These are phyloP conservation scores for Hippocampus mohnikei DNA, from an alignment of 2,113 vertebrate genomes.

Conservation along the genomic window DNA sequence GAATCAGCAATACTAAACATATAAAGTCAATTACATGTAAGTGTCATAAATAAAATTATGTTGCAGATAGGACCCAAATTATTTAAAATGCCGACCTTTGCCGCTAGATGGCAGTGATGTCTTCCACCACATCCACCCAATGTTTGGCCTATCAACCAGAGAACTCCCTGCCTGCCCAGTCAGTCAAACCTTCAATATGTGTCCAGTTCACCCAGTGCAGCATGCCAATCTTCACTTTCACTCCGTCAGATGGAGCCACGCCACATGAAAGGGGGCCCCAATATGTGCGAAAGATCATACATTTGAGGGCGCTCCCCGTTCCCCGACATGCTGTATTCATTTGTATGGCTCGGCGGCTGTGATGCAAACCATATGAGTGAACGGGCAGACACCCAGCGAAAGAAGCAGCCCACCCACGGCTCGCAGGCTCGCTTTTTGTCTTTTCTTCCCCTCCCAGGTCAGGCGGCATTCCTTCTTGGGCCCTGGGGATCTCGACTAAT, in stretches of 20 bases:
- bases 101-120: conserved; percentile 57
- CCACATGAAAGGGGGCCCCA: conserved; percentile 41
- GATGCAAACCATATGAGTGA: conserved; percentile 73
- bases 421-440: conserved; percentile 26
- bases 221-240: conserved; percentile 21
- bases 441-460: conserved; percentile 50
- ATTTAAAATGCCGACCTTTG: background rate
- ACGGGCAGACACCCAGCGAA: conserved; percentile 50
- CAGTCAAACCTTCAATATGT: background rate
- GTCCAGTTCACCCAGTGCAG: conserved; percentile 15
- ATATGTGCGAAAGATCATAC: conserved; percentile 41
- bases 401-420: conserved; percentile 66
- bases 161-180: conserved; percentile 37
- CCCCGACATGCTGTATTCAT: conserved; percentile 54
- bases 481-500: conserved; percentile 56
- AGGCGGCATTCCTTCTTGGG: conserved; percentile 63
- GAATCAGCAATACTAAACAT: too few species aligned
- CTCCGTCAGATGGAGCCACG: conserved; percentile 2
- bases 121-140: background rate
- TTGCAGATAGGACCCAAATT: background rate
- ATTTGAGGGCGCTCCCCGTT: conserved; percentile 28
- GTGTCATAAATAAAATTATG: background rate
- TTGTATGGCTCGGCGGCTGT: conserved; percentile 45
- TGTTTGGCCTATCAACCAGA: conserved; percentile 7
- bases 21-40: background rate